phyloP scores from a whole-genome alignment of 2,113 vertebrate genomes.

The Ciconia maguari region DNA sequence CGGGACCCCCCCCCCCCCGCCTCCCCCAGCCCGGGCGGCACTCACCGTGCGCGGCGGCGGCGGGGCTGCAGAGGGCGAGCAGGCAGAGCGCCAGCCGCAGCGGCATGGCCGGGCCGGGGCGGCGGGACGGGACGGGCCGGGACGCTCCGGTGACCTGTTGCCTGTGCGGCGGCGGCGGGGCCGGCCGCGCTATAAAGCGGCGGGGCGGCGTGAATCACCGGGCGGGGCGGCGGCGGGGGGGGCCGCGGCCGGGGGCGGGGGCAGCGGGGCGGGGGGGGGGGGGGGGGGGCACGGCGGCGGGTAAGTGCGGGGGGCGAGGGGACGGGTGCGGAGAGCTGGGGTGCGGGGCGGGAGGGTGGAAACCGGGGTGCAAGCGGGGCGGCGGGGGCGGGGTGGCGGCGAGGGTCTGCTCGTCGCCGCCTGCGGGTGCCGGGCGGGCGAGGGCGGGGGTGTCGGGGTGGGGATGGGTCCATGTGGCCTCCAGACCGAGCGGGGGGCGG shows the following conservation, averaged over 20 bases:
- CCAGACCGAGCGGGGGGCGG: background rate
- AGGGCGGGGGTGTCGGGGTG: background rate
- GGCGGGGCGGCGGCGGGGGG: background rate
- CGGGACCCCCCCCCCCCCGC: too few species aligned
- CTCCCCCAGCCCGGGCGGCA: background rate
- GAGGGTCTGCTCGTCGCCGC: background rate
- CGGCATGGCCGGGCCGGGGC: background rate
- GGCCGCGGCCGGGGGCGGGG: background rate
- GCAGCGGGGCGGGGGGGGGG: background rate
- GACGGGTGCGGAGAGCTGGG: too few species aligned
- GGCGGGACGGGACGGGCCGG: background rate
- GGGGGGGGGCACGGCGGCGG: background rate
- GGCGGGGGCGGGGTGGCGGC: background rate
- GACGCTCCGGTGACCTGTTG: background rate
- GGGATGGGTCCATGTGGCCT: background rate
- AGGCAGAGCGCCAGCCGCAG: background rate
- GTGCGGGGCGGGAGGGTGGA: too few species aligned
- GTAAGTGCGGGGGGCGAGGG: background rate
- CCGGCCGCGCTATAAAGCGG: background rate
- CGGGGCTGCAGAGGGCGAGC: background rate
- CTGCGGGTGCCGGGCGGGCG: background rate
- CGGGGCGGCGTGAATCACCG: background rate
- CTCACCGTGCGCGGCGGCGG: conserved; percentile 12
- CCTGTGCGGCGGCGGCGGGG: background rate
- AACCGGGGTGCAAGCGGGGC: background rate